A percentile compares a stretch with the other conserved stretches of the same genome.
phyloP scores from a whole-genome alignment of 2,113 vertebrate genomes.

The Gymnogyps californianus region DNA sequence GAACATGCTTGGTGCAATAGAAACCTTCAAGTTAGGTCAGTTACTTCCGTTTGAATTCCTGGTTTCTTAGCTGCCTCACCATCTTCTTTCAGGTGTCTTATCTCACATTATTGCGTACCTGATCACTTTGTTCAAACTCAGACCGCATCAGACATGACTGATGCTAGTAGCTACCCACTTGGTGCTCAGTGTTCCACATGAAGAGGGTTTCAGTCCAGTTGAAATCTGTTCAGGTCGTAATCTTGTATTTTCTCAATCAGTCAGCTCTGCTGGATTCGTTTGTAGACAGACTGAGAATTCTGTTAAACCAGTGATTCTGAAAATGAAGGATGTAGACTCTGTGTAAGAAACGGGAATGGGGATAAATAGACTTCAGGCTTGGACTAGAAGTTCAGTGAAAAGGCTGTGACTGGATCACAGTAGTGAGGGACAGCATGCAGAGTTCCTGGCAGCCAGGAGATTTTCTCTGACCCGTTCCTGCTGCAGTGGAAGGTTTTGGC shows the following conservation, averaged over 20 bases:
- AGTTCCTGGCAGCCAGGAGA: background rate
- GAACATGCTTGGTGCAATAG: background rate
- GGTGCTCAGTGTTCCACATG: background rate
- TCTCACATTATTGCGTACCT: background rate
- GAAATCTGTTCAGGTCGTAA: fast-evolving
- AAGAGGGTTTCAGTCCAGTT: background rate
- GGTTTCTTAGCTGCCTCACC: background rate
- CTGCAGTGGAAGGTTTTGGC: conserved; percentile 32
- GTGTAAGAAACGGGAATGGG: background rate
- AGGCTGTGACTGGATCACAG: background rate
- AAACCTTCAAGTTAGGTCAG: background rate
- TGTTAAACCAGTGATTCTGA: background rate
- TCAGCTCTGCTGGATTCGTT: background rate
- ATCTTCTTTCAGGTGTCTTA: background rate
- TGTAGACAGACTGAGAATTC: background rate
- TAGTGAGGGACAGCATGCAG: background rate
- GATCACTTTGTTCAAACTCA: background rate
- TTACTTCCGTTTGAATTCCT: background rate
- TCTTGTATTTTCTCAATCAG: background rate
- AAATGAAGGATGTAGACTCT: background rate
- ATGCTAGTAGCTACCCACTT: background rate
- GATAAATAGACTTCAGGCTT: background rate
- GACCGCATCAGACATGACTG: background rate
- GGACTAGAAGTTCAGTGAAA: background rate
- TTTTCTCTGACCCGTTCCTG: background rate